These are phyloP conservation scores for Thymelicus sylvestris DNA, from an alignment of 2,888 invertebrate species.

Conservation along the genomic window DNA sequence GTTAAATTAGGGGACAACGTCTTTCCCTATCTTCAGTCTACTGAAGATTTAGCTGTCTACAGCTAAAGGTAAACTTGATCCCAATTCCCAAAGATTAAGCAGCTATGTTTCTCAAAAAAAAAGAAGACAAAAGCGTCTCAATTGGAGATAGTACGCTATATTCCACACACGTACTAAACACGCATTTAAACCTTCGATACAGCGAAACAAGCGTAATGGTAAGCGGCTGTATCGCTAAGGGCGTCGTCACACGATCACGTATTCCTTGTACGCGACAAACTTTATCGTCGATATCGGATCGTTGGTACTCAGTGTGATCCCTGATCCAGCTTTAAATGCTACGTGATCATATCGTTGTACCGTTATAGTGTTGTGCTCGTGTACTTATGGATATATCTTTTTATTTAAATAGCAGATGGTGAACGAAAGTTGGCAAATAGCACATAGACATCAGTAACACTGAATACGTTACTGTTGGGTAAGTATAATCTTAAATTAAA, in stretches of 20 bases:
- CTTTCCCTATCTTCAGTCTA: too few relatives aligned
- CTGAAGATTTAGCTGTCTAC: too few relatives aligned
- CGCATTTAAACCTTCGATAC: conserved; percentile 34
- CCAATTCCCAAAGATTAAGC: too few relatives aligned
- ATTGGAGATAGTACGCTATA: conserved; percentile 21
- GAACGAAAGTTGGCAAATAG: too few relatives aligned
- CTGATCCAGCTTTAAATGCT: conserved; percentile 38
- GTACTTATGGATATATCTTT: background rate
- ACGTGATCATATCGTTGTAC: conserved; percentile 36
- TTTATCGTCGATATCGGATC: conserved; percentile 30
- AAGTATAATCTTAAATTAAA: too few relatives aligned
- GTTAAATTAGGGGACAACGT: too few relatives aligned
- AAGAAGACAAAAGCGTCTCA: background rate
- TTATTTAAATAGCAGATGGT: background rate
- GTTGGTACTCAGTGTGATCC: conserved; percentile 26
- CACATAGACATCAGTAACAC: too few relatives aligned
- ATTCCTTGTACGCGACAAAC: conserved; percentile 12
- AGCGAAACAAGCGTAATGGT: conserved; percentile 38
- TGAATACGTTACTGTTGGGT: too few relatives aligned
- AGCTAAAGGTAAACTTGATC: too few relatives aligned
- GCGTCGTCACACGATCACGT: conserved; percentile 31
- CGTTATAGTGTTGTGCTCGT: background rate
- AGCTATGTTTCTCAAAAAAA: background rate
- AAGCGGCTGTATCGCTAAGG: conserved; percentile 29
- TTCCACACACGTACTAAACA: conserved; percentile 28